Percentiles rank a stretch among this genome's conserved stretches.
These are phyloP conservation scores for Zophobas morio DNA, from an alignment of 1,140 invertebrate species.

Conservation along the genomic window DNA sequence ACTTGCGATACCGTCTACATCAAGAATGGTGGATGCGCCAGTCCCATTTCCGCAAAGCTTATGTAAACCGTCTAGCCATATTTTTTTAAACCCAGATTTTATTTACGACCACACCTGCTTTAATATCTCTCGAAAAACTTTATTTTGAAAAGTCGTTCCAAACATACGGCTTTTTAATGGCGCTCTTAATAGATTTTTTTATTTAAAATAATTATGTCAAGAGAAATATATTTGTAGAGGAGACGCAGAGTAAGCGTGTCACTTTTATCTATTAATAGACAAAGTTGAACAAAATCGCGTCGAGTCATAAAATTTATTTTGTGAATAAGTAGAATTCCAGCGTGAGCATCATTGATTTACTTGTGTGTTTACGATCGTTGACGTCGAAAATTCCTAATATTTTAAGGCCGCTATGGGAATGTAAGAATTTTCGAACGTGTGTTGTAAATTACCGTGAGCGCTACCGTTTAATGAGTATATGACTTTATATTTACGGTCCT, in stretches of 20 bases:
- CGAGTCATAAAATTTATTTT: conserved; percentile 28
- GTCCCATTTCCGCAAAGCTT: too few relatives aligned
- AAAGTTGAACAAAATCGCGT: conserved; percentile 12
- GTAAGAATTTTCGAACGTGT: conserved; percentile 12
- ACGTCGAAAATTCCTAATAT: conserved; percentile 47
- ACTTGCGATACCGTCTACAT: too few relatives aligned
- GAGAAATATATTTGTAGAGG: neutral
- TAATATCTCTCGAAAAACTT: too few relatives aligned
- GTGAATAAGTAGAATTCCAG: conserved; percentile 42
- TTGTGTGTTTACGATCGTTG: conserved; percentile 44
- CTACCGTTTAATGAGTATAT: conserved; percentile 1
- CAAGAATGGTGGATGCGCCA: too few relatives aligned
- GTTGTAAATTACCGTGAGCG: neutral
- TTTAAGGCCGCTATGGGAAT: conserved; percentile 26
- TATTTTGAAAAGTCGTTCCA: too few relatives aligned
- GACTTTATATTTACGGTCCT: neutral
- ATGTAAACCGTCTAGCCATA: too few relatives aligned
- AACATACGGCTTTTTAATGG: too few relatives aligned
- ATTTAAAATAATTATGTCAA: neutral
- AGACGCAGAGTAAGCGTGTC: neutral
- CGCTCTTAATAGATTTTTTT: neutral
- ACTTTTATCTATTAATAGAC: conserved; percentile 21
- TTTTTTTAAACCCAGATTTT: too few relatives aligned
- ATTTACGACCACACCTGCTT: too few relatives aligned
- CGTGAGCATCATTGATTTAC: conserved; percentile 48